A percentile compares a stretch with the other conserved stretches of the same genome.
Evolutionary conservation across 2,888 invertebrate species (phyloP).

Genomic region (Onthophagus sagittarius): DNA sequence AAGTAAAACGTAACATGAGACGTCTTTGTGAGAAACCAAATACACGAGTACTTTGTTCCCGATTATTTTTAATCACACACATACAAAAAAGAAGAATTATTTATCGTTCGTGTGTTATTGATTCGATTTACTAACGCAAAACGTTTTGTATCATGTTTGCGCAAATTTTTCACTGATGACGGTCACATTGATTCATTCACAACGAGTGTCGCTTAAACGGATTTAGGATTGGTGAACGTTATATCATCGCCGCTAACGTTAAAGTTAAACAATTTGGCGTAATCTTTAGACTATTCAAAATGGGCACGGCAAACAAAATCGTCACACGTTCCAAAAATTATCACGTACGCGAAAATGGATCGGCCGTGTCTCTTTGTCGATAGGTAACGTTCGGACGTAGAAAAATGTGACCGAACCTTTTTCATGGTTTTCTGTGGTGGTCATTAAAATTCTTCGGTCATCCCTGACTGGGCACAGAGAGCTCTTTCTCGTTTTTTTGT

Average conservation of each 20-base stretch:
- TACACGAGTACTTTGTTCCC: background rate
- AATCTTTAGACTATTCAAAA: background rate
- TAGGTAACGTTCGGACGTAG: background rate
- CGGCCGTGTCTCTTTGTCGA: background rate
- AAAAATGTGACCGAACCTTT: background rate
- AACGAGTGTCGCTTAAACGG: background rate
- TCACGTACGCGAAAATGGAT: background rate
- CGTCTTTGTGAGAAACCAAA: background rate
- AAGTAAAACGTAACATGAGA: background rate
- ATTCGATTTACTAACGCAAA: background rate
- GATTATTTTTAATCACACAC: background rate
- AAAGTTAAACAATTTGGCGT: background rate
- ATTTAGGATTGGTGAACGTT: background rate
- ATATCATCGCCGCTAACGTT: background rate
- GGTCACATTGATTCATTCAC: background rate
- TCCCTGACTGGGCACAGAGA: conserved; percentile 24
- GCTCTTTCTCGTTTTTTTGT: conserved; percentile 11
- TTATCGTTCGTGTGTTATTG: background rate
- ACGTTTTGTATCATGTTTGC: background rate
- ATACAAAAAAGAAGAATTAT: background rate
- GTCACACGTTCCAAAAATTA: background rate
- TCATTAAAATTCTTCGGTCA: conserved; percentile 26
- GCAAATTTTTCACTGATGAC: background rate
- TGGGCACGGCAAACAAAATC: background rate
- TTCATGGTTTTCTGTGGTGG: background rate